A percentile compares a stretch with the other conserved stretches of the same genome.
Evolutionary conservation across 2,888 invertebrate genomes (phyloP).

Genomic region (Empis livida): DNA sequence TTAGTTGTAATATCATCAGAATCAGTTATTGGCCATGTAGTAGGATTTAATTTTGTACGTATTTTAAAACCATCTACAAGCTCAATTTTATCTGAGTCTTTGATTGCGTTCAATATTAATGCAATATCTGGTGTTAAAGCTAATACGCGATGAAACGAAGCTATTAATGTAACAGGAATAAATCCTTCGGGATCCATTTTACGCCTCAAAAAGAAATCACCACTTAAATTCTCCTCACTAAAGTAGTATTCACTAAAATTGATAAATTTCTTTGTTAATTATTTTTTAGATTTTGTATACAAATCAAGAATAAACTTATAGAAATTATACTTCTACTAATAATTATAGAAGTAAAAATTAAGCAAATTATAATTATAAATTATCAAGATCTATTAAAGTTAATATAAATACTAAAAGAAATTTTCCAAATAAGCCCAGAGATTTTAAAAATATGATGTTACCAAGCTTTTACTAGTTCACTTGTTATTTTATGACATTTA

Average conservation of each 20-base stretch:
- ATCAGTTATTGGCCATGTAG: conserved; percentile 67
- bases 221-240: conserved; percentile 86
- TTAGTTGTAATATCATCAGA: background rate
- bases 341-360: background rate
- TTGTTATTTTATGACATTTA: too few species aligned
- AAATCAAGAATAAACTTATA: too few species aligned
- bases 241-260: conserved; percentile 93
- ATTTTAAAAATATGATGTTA: too few species aligned
- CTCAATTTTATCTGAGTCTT: conserved; percentile 76
- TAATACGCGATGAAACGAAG: conserved; percentile 89
- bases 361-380: too few species aligned
- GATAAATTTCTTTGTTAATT: background rate
- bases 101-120: conserved; percentile 73
- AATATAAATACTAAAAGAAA: too few species aligned
- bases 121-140: conserved; percentile 73
- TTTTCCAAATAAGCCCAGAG: too few species aligned
- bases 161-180: conserved; percentile 84
- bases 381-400: too few species aligned
- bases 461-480: too few species aligned
- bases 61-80: conserved; percentile 64
- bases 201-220: conserved; percentile 91
- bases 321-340: too few species aligned
- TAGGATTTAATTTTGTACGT: conserved; percentile 68
- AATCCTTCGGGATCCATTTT: conserved; percentile 95
- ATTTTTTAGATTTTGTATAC: too few species aligned